phyloP scores from a whole-genome alignment of 2,797 vertebrate genomes.

The Aeoliscus strigatus region DNA sequence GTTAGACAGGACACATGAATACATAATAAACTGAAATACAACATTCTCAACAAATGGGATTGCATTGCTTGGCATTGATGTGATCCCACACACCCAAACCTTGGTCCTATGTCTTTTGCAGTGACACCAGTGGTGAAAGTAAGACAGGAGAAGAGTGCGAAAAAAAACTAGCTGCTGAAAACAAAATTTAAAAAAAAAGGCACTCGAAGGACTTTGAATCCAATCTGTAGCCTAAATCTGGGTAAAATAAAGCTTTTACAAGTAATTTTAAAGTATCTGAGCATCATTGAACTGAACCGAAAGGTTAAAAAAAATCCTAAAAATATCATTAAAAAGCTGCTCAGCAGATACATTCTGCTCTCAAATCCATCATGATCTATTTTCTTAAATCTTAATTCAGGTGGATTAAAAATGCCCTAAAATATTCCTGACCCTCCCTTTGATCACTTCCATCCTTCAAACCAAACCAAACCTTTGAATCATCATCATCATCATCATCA shows the following conservation, averaged over 20 bases:
- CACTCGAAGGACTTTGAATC: background rate
- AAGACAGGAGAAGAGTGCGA: conserved; percentile 9
- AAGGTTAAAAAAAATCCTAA: background rate
- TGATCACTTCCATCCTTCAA: background rate
- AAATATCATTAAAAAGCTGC: too few species aligned
- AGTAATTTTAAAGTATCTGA: conserved; percentile 3
- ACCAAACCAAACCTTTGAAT: too few species aligned
- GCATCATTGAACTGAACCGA: conserved; percentile 24
- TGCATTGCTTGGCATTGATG: conserved; percentile 26
- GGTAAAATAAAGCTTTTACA: conserved; percentile 13
- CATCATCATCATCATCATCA: too few species aligned
- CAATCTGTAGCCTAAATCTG: background rate
- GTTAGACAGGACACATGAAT: conserved; percentile 44
- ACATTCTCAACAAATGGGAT: conserved; percentile 17
- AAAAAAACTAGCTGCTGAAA: background rate
- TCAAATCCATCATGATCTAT: conserved; percentile 3
- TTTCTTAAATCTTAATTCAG: conserved; percentile 7
- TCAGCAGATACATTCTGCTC: background rate
- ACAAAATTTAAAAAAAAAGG: background rate
- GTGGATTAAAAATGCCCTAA: conserved; percentile 17
- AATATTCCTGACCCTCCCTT: conserved; percentile 13
- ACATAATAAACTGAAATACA: conserved; percentile 17
- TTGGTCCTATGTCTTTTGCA: conserved; percentile 54
- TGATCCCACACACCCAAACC: conserved; percentile 31
- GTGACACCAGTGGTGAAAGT: conserved; percentile 50